Evolutionary conservation across 2,888 invertebrate genomes (phyloP), one percentile per base, ranked within the genome.

Genomic region (Nebria salina): DNA sequence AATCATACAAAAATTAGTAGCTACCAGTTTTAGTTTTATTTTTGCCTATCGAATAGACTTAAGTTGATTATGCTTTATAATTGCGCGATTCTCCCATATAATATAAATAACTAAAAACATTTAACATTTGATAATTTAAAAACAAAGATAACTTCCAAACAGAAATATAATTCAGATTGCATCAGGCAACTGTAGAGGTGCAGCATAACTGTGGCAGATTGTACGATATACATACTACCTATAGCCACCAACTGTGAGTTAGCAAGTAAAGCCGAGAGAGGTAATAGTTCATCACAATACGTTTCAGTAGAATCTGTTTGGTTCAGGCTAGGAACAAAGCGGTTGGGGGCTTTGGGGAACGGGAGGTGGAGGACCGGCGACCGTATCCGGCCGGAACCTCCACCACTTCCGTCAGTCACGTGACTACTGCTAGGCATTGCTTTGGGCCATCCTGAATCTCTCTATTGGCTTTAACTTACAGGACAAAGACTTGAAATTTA

Each of bases 311-410:
- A 79, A 79, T 79, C 79, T 79, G 79, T 66, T 79, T 70, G 72
- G 43, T 20, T 26, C 54, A 15, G 80, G 80, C 68, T 54, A 65
- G 76, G 74, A 26, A 64, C 81, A 26, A 42, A 42, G 74, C 66
- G 72, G 73, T 41, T 15, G 42, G 26, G 20, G n/a, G 1, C 8
- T 54, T 54, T 7, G 15, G 80, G 77, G 77, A 65, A 73, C 43
- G 65, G 73, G 65, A 54, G 42, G 26, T 13, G 43, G n/a, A n/a
- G 75, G 73, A 65, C 73, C 78, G 76, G 68, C 77, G 76, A 76
- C 77, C 74, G 75, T 81, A 88, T 80, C 88, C 88, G 84, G 87
- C 88, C 72, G 75, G 76, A 83, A 80, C 80, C 76, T 80, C 65
- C 77, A 82, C 82, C 79, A 82, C 82, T 82, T 81, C 88, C 88